phyloP scores from a whole-genome alignment of 2,888 invertebrate species.

The Eledone cirrhosa region DNA sequence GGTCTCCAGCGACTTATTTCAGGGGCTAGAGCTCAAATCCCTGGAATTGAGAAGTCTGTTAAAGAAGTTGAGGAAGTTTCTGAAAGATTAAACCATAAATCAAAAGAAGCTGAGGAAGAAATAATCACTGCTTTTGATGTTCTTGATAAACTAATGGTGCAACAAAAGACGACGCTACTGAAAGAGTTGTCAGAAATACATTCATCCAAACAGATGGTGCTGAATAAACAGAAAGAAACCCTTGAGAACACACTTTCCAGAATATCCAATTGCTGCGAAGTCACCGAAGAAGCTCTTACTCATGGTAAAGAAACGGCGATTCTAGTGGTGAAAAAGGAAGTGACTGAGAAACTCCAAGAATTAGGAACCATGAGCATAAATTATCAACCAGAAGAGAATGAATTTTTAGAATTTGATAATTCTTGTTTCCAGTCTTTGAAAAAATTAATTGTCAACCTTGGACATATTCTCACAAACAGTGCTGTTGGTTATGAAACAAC shows the following conservation, averaged over 20 bases:
- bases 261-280: slow-evolving; percentile 67
- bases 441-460: slow-evolving; percentile 59
- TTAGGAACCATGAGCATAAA: slow-evolving; percentile 54
- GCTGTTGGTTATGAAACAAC: slow-evolving; percentile 66
- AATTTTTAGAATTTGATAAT: slow-evolving; percentile 62
- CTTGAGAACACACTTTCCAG: slow-evolving; percentile 65
- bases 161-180: slow-evolving; percentile 61
- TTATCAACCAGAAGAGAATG: slow-evolving; percentile 64
- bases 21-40: slow-evolving; percentile 62
- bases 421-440: slow-evolving; percentile 55
- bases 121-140: slow-evolving; percentile 63
- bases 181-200: slow-evolving; percentile 61
- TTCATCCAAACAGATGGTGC: slow-evolving; percentile 60
- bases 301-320: slow-evolving; percentile 69
- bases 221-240: slow-evolving; percentile 63
- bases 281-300: slow-evolving; percentile 68
- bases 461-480: slow-evolving; percentile 64
- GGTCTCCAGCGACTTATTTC: slow-evolving; percentile 58
- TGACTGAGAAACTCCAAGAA: slow-evolving; percentile 67
- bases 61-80: slow-evolving; percentile 56
- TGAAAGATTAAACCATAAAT: slow-evolving; percentile 48
- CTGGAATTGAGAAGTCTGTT: slow-evolving; percentile 61
- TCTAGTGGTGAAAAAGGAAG: slow-evolving; percentile 69
- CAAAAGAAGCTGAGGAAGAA: slow-evolving; percentile 54
- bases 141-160: slow-evolving; percentile 57